These are phyloP conservation scores for Tor tambroides DNA, from an alignment of 2,113 vertebrate species.

Conservation along the genomic window DNA sequence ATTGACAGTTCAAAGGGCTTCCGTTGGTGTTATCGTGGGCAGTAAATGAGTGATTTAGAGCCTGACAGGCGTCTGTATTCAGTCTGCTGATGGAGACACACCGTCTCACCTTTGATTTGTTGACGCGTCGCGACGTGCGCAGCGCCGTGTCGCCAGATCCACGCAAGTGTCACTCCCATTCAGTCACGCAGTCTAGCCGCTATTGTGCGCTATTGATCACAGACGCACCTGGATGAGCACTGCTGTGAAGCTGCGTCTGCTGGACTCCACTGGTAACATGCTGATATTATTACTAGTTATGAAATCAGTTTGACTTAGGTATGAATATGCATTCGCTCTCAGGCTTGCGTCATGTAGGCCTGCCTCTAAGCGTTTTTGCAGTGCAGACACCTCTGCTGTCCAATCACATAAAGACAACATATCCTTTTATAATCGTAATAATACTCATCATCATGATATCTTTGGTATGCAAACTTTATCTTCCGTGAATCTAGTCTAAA, in stretches of 20 bases:
- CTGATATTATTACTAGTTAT: no score
- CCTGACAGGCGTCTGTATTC: constrained; percentile 76
- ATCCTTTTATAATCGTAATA: not conserved
- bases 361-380: no score
- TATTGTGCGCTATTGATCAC: not conserved
- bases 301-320: not conserved
- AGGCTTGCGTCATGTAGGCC: not conserved
- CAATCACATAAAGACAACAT: not conserved
- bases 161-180: constrained; percentile 50
- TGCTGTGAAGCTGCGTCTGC: not conserved
- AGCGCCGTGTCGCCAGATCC: constrained; percentile 63
- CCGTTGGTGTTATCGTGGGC: constrained; percentile 71
- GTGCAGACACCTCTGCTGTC: not conserved
- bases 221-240: not conserved
- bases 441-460: not conserved
- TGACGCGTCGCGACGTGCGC: constrained; percentile 23
- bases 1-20: constrained; percentile 68
- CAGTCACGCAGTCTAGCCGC: constrained; percentile 18
- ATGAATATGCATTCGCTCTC: not conserved
- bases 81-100: constrained; percentile 75
- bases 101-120: constrained; percentile 81
- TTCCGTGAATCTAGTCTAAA: not conserved
- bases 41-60: constrained; percentile 80
- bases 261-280: not conserved
- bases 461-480: not conserved